Conservation (phyloP, 92 coral and sea anemone genomes). For the Zoanthus sociatus region DNA sequence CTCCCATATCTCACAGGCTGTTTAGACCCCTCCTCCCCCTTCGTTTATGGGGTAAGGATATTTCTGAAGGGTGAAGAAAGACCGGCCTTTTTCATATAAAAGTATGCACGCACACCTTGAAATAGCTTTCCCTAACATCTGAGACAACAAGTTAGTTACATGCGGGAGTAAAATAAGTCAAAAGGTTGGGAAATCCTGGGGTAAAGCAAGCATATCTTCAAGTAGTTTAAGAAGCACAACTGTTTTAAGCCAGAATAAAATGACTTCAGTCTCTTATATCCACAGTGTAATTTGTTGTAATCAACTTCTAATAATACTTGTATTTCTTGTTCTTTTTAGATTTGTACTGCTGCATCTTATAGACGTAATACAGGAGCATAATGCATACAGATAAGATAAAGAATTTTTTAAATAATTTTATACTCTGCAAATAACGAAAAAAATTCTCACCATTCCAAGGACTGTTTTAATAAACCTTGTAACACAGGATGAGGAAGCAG, state of each 20-base stretch:
- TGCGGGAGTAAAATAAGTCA: neutral
- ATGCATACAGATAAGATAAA: neutral
- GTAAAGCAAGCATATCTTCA: neutral
- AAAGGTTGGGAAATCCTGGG: neutral
- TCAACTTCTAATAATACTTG: neutral
- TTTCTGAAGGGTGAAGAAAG: too few species aligned
- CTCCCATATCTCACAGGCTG: too few species aligned
- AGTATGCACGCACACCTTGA: neutral
- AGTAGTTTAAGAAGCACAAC: neutral
- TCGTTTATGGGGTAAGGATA: too few species aligned
- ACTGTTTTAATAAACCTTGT: constrained; percentile 89
- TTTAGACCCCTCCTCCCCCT: too few species aligned
- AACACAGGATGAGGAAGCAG: constrained; percentile 68
- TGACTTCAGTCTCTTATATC: neutral
- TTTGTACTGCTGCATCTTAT: too few species aligned
- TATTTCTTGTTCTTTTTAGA: neutral
- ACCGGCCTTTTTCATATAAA: too few species aligned
- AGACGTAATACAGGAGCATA: neutral
- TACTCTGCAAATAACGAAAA: neutral
- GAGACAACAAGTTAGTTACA: neutral
- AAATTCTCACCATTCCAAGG: constrained; percentile 77
- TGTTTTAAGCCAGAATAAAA: neutral
- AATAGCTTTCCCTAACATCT: neutral
- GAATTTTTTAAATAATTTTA: neutral
- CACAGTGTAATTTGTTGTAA: neutral